Percentiles rank a stretch among this genome's conserved stretches.
Evolutionary conservation across 2,797 vertebrate species (phyloP).

Genomic region (Stomatorhinus walkeri): DNA sequence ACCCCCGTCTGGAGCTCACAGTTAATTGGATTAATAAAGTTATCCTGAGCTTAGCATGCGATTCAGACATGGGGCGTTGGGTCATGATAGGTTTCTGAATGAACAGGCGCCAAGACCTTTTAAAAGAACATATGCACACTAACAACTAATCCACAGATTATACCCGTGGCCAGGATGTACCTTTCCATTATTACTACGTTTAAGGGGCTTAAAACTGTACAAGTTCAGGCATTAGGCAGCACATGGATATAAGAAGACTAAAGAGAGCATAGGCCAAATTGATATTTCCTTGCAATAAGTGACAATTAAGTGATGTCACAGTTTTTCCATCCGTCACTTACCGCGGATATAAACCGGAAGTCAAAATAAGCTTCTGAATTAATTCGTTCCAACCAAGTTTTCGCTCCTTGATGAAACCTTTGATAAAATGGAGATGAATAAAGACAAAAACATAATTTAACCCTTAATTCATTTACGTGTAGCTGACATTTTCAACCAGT

Average conservation of each 20-base stretch:
- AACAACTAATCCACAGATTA: neutral
- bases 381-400: slow-evolving; percentile 28
- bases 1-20: neutral
- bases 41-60: neutral
- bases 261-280: neutral
- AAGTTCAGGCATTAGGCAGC: neutral
- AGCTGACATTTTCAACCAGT: neutral
- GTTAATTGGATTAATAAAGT: neutral
- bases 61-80: neutral
- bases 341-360: slow-evolving; percentile 21
- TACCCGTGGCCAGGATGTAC: neutral
- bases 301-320: neutral
- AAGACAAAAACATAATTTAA: neutral
- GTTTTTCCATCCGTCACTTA: slow-evolving; percentile 18
- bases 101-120: neutral
- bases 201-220: neutral
- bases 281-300: neutral
- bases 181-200: neutral
- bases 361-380: slow-evolving; percentile 23
- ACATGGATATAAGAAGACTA: neutral
- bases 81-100: neutral
- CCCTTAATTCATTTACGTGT: neutral
- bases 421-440: neutral
- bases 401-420: slow-evolving; percentile 29
- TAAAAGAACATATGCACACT: neutral